phyloP scores from a whole-genome alignment of 2,797 vertebrate genomes.

The Gadopsis marmoratus region DNA sequence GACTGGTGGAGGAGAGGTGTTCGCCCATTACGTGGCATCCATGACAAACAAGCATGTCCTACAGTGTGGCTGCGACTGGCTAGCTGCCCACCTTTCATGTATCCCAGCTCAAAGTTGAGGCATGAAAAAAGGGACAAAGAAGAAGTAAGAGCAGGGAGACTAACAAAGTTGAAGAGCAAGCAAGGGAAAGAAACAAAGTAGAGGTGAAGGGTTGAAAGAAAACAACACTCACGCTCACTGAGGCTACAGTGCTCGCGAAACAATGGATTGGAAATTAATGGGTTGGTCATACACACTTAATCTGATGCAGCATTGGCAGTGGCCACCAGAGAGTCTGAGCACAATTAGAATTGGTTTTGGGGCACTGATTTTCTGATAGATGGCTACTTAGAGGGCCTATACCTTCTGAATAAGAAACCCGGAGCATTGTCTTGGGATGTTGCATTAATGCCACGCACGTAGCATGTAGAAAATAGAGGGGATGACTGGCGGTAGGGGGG shows the following conservation, averaged over 20 bases:
- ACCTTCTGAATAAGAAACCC: slow-evolving; percentile 77
- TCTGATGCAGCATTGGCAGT: slow-evolving; percentile 69
- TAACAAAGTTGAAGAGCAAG: slow-evolving; percentile 46
- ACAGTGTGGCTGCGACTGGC: slow-evolving; percentile 50
- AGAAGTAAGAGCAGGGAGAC: slow-evolving; percentile 35
- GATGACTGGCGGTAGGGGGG: slow-evolving; percentile 60
- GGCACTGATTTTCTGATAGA: slow-evolving; percentile 80
- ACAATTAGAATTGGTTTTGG: slow-evolving; percentile 81
- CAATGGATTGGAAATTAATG: slow-evolving; percentile 74
- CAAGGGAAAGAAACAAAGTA: slow-evolving; percentile 35
- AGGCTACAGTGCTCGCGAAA: slow-evolving; percentile 53
- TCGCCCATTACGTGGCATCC: slow-evolving; percentile 61
- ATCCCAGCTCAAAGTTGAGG: slow-evolving; percentile 30
- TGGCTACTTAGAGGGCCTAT: slow-evolving; percentile 76
- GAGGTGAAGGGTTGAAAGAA: slow-evolving; percentile 48
- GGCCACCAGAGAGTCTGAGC: slow-evolving; percentile 71
- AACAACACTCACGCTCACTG: slow-evolving; percentile 42
- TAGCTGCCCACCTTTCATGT: slow-evolving; percentile 58
- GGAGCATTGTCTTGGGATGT: slow-evolving; percentile 64
- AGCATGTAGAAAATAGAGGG: slow-evolving; percentile 74
- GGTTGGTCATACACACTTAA: slow-evolving; percentile 74
- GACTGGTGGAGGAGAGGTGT: slow-evolving; percentile 44
- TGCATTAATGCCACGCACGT: slow-evolving; percentile 80
- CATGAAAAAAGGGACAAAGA: slow-evolving; percentile 11
- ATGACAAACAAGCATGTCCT: slow-evolving; percentile 75